These are phyloP conservation scores for Parazoanthus atlanticus DNA, from an alignment of 92 coral and sea anemone species.

Conservation along the genomic window DNA sequence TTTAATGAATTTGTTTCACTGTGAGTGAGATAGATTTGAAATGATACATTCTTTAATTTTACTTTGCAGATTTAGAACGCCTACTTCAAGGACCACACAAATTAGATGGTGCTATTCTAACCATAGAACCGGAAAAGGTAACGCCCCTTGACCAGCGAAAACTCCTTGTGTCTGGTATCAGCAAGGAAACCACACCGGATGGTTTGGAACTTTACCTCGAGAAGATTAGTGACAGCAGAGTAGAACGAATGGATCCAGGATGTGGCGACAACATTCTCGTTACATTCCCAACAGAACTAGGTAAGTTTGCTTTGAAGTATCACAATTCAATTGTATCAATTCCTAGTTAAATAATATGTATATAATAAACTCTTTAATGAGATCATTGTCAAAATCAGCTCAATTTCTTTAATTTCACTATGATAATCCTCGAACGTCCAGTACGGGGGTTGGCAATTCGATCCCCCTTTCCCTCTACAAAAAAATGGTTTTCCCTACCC, in stretches of 20 bases:
- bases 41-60: too few relatives aligned
- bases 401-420: too few relatives aligned
- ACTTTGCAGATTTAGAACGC: slow-evolving; percentile 15
- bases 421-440: too few relatives aligned
- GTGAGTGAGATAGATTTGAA: too few relatives aligned
- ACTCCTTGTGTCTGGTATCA: slow-evolving; percentile 18
- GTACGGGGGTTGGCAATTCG: too few relatives aligned
- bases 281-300: not conserved
- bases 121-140: slow-evolving; percentile 36
- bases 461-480: too few relatives aligned
- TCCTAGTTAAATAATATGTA: too few relatives aligned
- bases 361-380: too few relatives aligned
- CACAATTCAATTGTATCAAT: too few relatives aligned
- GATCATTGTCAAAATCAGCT: too few relatives aligned
- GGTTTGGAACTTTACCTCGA: slow-evolving; percentile 27
- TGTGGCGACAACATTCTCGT: slow-evolving; percentile 17
- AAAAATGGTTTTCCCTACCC: too few relatives aligned
- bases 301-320: not conserved
- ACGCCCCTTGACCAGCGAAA: slow-evolving; percentile 32
- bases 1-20: too few relatives aligned
- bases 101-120: slow-evolving; percentile 23
- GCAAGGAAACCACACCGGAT: slow-evolving; percentile 16
- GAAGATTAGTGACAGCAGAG: slow-evolving; percentile 1
- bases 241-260: slow-evolving; percentile 10
- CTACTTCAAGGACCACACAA: slow-evolving; percentile 28